phyloP scores from a whole-genome alignment of 2,888 invertebrate genomes.

The Phyto melanocephala region DNA sequence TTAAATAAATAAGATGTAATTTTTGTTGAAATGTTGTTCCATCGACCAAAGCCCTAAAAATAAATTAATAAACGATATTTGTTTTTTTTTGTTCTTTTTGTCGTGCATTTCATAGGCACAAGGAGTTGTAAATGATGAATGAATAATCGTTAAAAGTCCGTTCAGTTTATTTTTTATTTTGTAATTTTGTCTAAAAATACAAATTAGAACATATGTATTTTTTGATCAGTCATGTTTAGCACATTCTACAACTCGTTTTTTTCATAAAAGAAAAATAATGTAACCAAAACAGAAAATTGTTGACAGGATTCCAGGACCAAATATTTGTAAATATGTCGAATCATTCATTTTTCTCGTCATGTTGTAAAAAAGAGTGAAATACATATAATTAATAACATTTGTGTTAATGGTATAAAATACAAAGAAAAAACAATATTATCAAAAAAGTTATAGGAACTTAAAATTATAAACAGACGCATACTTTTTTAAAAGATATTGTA shows the following conservation, averaged over 20 bases:
- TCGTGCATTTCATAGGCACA: conserved; percentile 42
- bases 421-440: conserved; percentile 55
- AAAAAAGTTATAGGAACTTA: conserved; percentile 67
- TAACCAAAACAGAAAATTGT: conserved; percentile 47
- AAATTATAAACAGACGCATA: conserved; percentile 79
- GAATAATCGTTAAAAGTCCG: conserved; percentile 13
- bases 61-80: conserved; percentile 79
- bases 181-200: not conserved
- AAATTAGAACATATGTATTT: too few relatives aligned
- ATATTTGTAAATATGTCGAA: conserved; percentile 36
- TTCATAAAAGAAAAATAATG: not conserved
- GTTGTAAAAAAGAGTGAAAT: conserved; percentile 50
- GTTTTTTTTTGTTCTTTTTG: conserved; percentile 67
- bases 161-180: not conserved
- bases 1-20: conserved; percentile 98
- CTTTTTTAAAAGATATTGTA: conserved; percentile 94
- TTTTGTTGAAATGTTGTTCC: conserved; percentile 92
- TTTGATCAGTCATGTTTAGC: too few relatives aligned
- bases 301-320: conserved; percentile 44
- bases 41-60: conserved; percentile 81
- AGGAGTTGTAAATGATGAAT: conserved; percentile 56
- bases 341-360: conserved; percentile 51
- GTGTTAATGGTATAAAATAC: conserved; percentile 49
- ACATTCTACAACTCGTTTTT: conserved; percentile 44
- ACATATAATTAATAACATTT: conserved; percentile 37